phyloP scores from a whole-genome alignment of 1,140 invertebrate genomes.

The Drosophila suzukii region DNA sequence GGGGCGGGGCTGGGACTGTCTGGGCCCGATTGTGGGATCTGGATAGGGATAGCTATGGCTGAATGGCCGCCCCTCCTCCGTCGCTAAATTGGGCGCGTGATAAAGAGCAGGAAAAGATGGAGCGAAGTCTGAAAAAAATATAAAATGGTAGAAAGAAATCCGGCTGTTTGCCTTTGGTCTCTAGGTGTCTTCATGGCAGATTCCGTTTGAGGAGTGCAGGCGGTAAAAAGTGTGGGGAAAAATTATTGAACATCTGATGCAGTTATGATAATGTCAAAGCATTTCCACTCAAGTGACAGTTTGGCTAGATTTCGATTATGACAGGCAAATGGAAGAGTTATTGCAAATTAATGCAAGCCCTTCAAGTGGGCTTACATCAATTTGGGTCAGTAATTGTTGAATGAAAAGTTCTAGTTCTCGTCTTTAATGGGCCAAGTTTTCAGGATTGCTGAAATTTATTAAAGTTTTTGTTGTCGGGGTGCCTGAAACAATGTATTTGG shows the following conservation, averaged over 20 bases:
- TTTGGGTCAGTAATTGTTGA: slow-evolving; percentile 28
- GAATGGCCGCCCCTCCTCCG: slow-evolving; percentile 15
- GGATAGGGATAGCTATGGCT: slow-evolving; percentile 16
- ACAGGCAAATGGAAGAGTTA: slow-evolving; percentile 56
- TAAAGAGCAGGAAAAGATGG: slow-evolving; percentile 60
- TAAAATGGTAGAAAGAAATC: slow-evolving; percentile 26
- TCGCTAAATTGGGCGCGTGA: slow-evolving; percentile 67
- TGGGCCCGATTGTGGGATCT: no score
- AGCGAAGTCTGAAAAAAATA: slow-evolving; percentile 22
- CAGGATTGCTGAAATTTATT: neutral
- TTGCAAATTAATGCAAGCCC: slow-evolving; percentile 55
- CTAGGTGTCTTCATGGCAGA: slow-evolving; percentile 35
- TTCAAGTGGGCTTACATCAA: slow-evolving; percentile 27
- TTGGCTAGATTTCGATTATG: slow-evolving; percentile 59
- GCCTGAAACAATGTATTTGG: neutral
- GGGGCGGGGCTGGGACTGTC: slow-evolving; percentile 16
- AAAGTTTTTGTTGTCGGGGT: neutral
- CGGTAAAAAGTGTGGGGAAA: slow-evolving; percentile 7
- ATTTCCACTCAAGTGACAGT: slow-evolving; percentile 57
- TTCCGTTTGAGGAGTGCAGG: slow-evolving; percentile 42
- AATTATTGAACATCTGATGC: slow-evolving; percentile 60
- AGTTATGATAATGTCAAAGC: slow-evolving; percentile 70
- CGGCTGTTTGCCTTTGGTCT: slow-evolving; percentile 51
- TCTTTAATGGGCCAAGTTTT: slow-evolving; percentile 20
- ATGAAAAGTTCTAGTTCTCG: neutral